phyloP scores from a whole-genome alignment of 2,797 vertebrate genomes.

The Sardinella longiceps region DNA sequence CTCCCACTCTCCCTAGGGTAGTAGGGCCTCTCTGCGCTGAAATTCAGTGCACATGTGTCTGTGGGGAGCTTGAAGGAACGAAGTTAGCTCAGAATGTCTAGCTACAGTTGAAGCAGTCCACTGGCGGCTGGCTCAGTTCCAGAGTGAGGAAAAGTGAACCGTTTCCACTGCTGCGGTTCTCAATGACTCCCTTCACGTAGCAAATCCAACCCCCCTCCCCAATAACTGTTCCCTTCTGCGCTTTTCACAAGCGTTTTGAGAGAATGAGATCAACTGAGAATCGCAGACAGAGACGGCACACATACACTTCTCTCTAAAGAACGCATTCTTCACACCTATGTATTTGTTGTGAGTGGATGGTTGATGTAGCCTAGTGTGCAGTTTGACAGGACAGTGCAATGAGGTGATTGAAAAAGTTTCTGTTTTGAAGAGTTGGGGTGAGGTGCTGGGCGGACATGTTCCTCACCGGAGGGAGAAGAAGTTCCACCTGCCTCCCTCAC shows the following conservation, averaged over 20 bases:
- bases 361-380: not conserved
- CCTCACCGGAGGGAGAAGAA: not conserved
- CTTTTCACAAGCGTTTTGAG: not conserved
- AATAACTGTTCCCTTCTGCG: not conserved
- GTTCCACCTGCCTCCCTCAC: not conserved
- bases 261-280: not conserved
- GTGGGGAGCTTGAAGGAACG: not conserved
- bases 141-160: not conserved
- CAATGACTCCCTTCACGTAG: constrained; percentile 18
- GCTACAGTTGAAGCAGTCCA: not conserved
- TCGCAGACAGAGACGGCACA: not conserved
- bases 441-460: not conserved
- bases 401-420: constrained; percentile 3
- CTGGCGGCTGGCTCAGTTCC: not conserved
- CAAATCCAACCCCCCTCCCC: not conserved
- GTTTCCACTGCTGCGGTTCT: not conserved
- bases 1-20: not conserved
- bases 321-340: not conserved
- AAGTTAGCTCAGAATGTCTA: not conserved
- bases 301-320: not conserved
- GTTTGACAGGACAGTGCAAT: not conserved
- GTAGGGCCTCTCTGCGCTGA: not conserved
- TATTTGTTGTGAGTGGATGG: constrained; percentile 11
- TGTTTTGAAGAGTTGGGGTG: not conserved
- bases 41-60: constrained; percentile 4